These are phyloP conservation scores for Euwallacea fornicatus DNA, from an alignment of 1,140 invertebrate genomes.

Conservation along the genomic window DNA sequence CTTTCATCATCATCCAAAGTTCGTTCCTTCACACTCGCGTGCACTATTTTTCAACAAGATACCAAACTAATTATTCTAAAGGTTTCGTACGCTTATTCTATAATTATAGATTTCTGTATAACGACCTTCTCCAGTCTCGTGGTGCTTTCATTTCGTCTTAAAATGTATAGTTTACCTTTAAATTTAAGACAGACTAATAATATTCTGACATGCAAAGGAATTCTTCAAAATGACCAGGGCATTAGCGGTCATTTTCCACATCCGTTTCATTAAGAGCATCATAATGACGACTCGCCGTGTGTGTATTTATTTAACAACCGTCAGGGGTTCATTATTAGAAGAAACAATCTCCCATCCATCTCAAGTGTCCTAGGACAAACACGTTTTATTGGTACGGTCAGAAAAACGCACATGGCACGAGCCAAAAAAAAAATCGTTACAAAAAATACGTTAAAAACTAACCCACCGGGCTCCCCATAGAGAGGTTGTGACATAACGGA, in stretches of 20 bases:
- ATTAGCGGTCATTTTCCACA: constrained; percentile 30
- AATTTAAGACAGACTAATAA: constrained; percentile 29
- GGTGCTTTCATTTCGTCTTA: constrained; percentile 16
- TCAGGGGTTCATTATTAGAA: too few relatives aligned
- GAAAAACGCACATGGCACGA: constrained; percentile 22
- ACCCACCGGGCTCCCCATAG: constrained; percentile 4
- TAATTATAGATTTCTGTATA: constrained; percentile 34
- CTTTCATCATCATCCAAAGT: not conserved
- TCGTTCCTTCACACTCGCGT: not conserved
- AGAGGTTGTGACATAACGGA: constrained; percentile 34
- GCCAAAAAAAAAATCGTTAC: constrained; percentile 36
- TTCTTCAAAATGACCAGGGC: constrained; percentile 28
- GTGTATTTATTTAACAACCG: too few relatives aligned
- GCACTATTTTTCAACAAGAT: constrained; percentile 8
- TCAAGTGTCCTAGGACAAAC: too few relatives aligned
- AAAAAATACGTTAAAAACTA: constrained; percentile 44
- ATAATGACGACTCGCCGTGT: too few relatives aligned
- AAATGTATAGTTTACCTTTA: constrained; percentile 24
- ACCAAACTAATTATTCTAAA: constrained; percentile 17
- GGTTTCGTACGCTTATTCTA: constrained; percentile 17
- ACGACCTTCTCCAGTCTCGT: constrained; percentile 23
- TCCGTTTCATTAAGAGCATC: constrained; percentile 25
- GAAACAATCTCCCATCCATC: too few relatives aligned
- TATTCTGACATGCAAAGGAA: constrained; percentile 33
- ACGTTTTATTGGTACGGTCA: too few relatives aligned